phyloP scores from a whole-genome alignment of 2,113 vertebrate species.

The Sigmodon hispidus region DNA sequence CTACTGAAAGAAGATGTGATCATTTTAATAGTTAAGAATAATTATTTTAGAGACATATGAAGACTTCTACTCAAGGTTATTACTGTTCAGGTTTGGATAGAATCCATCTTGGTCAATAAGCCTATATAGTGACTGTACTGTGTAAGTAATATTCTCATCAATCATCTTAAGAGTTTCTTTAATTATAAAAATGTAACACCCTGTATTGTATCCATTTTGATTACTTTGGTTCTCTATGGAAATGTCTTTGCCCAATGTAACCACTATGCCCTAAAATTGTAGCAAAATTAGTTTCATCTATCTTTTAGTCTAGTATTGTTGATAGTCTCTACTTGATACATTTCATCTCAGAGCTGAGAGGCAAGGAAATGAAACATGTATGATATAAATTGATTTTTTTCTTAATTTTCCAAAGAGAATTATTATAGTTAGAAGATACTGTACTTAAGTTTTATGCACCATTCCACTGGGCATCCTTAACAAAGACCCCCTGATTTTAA shows the following conservation, averaged over 20 bases:
- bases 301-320: not conserved
- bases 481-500: not conserved
- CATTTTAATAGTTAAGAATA: not conserved
- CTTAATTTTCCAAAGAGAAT: not conserved
- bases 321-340: not conserved
- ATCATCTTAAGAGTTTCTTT: not conserved
- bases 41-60: not conserved
- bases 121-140: not conserved
- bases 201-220: not conserved
- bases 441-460: not conserved
- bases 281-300: not conserved
- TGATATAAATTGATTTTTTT: constrained; percentile 46
- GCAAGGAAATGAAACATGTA: not conserved
- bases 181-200: not conserved
- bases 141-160: not conserved
- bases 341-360: constrained; percentile 22
- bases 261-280: not conserved
- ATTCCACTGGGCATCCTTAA: not conserved
- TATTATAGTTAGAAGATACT: not conserved
- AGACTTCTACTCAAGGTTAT: not conserved
- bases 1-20: not conserved
- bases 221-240: not conserved
- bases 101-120: constrained; percentile 3
- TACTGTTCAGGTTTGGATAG: not conserved
- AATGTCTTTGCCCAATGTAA: constrained; percentile 16